A percentile compares a stretch with the other conserved stretches of the same genome.
Conservation (phyloP, 2,888 invertebrate genomes). For the Philaethria dido region DNA sequence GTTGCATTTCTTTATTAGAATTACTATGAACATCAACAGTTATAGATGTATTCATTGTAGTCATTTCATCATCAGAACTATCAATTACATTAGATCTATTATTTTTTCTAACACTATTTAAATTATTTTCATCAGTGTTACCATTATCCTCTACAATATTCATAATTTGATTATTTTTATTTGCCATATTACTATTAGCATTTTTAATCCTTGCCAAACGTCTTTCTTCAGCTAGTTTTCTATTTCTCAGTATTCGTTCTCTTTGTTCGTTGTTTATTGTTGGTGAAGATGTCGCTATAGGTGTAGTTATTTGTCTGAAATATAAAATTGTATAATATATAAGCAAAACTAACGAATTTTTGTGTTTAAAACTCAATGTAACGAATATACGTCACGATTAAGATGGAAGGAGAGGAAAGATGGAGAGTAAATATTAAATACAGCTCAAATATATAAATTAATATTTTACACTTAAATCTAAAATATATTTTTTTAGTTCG, state of each 20-base stretch:
- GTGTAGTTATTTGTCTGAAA: conserved; percentile 63
- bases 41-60: conserved; percentile 46
- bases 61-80: conserved; percentile 50
- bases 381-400: too few relatives aligned
- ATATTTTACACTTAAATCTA: too few relatives aligned
- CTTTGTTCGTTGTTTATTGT: conserved; percentile 85
- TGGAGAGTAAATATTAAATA: too few relatives aligned
- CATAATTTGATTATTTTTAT: conserved; percentile 29
- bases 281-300: conserved; percentile 75
- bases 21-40: conserved; percentile 48
- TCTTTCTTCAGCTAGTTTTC: conserved; percentile 86
- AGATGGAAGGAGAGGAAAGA: too few relatives aligned
- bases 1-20: background rate
- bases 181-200: conserved; percentile 38
- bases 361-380: too few relatives aligned
- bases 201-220: conserved; percentile 80
- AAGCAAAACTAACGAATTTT: too few relatives aligned
- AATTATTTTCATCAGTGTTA: conserved; percentile 21
- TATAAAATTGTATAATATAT: background rate
- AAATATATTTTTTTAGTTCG: too few relatives aligned
- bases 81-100: conserved; percentile 47
- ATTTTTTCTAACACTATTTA: conserved; percentile 24
- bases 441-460: too few relatives aligned
- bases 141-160: background rate
- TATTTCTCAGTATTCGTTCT: conserved; percentile 87